Evolutionary conservation across 2,113 vertebrate genomes (phyloP).

Genomic region (Clarias macrocephalus): DNA sequence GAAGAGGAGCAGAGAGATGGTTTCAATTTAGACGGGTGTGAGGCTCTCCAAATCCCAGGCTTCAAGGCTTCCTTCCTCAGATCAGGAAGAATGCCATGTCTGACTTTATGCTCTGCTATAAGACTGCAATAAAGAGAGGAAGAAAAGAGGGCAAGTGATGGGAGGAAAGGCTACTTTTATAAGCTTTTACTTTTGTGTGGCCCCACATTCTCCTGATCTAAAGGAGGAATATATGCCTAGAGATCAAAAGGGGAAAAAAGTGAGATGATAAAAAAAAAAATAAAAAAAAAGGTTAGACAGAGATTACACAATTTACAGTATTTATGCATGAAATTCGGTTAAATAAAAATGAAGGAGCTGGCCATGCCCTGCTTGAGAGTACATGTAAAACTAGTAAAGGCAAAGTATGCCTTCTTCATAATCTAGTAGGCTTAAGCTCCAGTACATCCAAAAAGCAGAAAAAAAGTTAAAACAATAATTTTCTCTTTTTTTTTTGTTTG

Average conservation of each 20-base stretch:
- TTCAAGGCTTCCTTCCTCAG: constrained; percentile 69
- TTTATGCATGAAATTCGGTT: background rate
- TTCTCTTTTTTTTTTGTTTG: no score
- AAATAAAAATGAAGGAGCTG: background rate
- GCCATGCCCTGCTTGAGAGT: background rate
- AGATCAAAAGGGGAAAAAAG: background rate
- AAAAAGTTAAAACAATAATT: no score
- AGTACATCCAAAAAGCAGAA: no score
- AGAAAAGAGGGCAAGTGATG: background rate
- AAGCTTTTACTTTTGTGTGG: constrained; percentile 27
- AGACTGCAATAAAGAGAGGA: constrained; percentile 40
- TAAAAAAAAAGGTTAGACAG: no score
- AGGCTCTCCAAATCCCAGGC: constrained; percentile 59
- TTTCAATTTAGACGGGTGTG: constrained; percentile 69
- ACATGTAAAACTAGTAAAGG: background rate
- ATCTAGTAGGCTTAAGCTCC: no score
- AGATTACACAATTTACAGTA: background rate
- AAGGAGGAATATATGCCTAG: constrained; percentile 17
- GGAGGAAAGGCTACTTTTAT: constrained; percentile 6
- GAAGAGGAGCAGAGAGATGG: constrained; percentile 61
- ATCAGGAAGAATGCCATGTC: constrained; percentile 64
- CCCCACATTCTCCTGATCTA: constrained; percentile 29
- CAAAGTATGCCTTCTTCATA: background rate
- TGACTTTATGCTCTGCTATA: constrained; percentile 55
- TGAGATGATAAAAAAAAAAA: background rate